Conservation (phyloP, 2,113 vertebrate species). For the Monarcha castaneiventris region DNA sequence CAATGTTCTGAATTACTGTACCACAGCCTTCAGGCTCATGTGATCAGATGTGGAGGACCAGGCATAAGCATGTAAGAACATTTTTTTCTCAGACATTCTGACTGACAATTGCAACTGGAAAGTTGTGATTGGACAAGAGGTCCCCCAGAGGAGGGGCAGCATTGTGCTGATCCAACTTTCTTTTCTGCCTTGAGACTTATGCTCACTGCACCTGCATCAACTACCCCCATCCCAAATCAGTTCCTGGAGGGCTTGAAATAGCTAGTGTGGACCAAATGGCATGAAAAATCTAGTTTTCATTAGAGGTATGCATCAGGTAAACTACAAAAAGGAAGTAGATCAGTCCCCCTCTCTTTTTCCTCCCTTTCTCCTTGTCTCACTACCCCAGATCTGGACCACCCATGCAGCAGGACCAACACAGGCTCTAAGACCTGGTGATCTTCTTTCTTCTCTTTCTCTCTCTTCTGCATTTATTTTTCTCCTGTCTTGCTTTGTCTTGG, state of each 20-base stretch:
- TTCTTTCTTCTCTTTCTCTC: background rate
- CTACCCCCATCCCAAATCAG: too few relatives aligned
- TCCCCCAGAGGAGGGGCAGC: background rate
- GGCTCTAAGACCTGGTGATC: background rate
- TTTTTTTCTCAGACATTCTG: background rate
- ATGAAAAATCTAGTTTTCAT: background rate
- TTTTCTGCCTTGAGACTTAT: background rate
- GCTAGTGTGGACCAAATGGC: background rate
- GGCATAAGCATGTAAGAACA: background rate
- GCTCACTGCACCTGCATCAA: background rate
- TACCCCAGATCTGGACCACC: background rate
- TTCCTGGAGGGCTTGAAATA: background rate
- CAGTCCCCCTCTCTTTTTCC: background rate
- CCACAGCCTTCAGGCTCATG: background rate
- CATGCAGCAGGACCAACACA: background rate
- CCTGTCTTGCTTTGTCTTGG: background rate
- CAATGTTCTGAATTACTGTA: background rate
- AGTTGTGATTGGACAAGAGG: background rate
- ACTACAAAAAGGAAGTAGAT: background rate
- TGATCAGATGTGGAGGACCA: background rate
- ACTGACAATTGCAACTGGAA: background rate
- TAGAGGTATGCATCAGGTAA: background rate
- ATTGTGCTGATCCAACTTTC: background rate
- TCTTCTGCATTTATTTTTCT: background rate
- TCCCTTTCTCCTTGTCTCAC: background rate